Conservation (phyloP, 2,113 vertebrate genomes). For the Propithecus coquereli region DNA sequence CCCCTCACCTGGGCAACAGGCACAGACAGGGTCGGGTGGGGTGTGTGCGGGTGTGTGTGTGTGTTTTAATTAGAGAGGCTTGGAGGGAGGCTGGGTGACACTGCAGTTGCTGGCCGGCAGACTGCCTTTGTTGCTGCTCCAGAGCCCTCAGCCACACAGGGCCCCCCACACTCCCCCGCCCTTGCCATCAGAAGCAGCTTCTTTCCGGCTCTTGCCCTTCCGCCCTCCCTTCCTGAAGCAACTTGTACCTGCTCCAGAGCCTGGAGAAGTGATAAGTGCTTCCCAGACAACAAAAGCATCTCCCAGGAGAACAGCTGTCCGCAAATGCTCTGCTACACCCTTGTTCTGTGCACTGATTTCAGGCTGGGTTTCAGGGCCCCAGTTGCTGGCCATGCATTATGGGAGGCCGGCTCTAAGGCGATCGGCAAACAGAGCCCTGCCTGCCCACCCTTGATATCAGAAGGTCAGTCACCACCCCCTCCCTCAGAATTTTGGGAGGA, state of each 20-base stretch:
- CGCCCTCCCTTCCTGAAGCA: neutral
- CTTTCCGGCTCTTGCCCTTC: neutral
- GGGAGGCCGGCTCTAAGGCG: neutral
- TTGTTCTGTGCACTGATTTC: neutral
- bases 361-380: neutral
- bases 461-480: neutral
- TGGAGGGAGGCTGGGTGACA: neutral
- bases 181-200: neutral
- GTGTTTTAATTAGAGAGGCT: neutral
- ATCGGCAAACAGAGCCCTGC: neutral
- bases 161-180: neutral
- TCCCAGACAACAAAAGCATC: slow-evolving; percentile 42
- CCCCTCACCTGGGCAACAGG: neutral
- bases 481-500: neutral
- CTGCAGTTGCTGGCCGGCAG: neutral
- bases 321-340: neutral
- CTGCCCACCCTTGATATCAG: neutral
- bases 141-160: neutral
- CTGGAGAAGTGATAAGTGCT: slow-evolving; percentile 37
- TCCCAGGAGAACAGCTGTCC: neutral
- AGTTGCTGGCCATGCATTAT: neutral
- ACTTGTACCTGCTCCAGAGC: neutral
- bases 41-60: neutral
- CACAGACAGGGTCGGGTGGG: neutral
- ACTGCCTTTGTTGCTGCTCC: neutral